Evolutionary conservation across 2,888 invertebrate species (phyloP), one percentile per base, ranked within the genome.

Genomic region (Coleophora flavipennella): DNA sequence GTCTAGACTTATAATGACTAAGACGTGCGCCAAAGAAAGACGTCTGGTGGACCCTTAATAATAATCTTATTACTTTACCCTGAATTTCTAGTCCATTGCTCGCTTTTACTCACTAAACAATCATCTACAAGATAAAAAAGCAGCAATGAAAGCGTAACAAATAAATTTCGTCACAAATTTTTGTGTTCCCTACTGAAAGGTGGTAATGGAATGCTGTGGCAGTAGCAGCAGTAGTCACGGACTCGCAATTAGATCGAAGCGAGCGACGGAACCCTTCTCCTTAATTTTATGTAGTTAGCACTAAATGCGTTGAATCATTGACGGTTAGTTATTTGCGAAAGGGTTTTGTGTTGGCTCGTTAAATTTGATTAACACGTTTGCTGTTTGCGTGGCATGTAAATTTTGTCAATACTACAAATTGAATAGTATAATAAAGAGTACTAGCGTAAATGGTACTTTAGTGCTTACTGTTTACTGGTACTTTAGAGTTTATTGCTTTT

Each of bases 211-310:
- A 60, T 62, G 62, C 62, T 62, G 62, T 58, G 66, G 62, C 60
- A 63, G 68, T 60, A 73, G 62, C 58, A 66, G 62, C 60, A 63
- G 68, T 60, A 73, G 76, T 76, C 77, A 76, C 76, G 74, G 58
- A 72, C 62, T 65, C 55, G 67, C 78, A 78, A 79, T 79, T 79
- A 79, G 73, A 78, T 70, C 67, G 20, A 20, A 20, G 20, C 20
- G 20, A 20, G 67, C 61, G 62, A 58, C 62, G 62, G 67, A 76
- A 73, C 71, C 76, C 77, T 77, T 38, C 76, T 73, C 56, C 61
- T 65, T 69, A 76, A 76, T 79, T 76, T 75, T 66, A 75, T 62
- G 65, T 70, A 73, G 76, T 77, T 78, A 76, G 63, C 59, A 66
- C 59, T 46, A 59, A 70, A 67, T 69, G 69, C 62, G 61, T 54